Percentiles rank a stretch among this genome's conserved stretches.
These are phyloP conservation scores for Perizoma affinitatum DNA, from an alignment of 2,888 invertebrate genomes.

Conservation along the genomic window DNA sequence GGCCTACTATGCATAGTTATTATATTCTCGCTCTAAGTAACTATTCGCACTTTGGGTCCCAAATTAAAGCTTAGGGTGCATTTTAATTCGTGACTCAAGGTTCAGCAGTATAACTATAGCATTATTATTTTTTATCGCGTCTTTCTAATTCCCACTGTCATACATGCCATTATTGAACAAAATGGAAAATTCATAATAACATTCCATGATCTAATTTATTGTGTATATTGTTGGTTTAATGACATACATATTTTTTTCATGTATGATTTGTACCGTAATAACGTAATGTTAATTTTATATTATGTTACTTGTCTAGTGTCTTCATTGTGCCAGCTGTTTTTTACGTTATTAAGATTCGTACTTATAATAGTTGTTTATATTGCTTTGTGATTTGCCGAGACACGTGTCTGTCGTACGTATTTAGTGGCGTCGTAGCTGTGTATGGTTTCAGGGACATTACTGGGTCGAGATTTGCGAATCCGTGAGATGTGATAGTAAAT, in stretches of 20 bases:
- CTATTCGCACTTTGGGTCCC: too few relatives aligned
- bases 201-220: slow-evolving; percentile 84
- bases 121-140: slow-evolving; percentile 71
- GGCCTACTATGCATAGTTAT: slow-evolving; percentile 54
- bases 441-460: neutral
- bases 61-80: too few relatives aligned
- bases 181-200: slow-evolving; percentile 72
- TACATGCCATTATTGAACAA: slow-evolving; percentile 51
- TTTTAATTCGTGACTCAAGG: too few relatives aligned
- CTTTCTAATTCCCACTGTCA: slow-evolving; percentile 56
- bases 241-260: slow-evolving; percentile 79
- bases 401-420: slow-evolving; percentile 26
- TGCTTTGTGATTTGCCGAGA: slow-evolving; percentile 67
- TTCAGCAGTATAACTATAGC: slow-evolving; percentile 44
- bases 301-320: slow-evolving; percentile 78
- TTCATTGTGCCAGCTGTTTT: slow-evolving; percentile 81
- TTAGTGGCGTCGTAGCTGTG: slow-evolving; percentile 6
- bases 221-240: slow-evolving; percentile 77
- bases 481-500: slow-evolving; percentile 6
- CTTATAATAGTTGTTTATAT: slow-evolving; percentile 76
- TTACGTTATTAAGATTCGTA: slow-evolving; percentile 78
- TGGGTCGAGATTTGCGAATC: neutral
- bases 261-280: slow-evolving; percentile 67
- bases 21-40: slow-evolving; percentile 35
- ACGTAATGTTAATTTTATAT: slow-evolving; percentile 69